Percentiles rank a stretch among this genome's conserved stretches.
These are phyloP conservation scores for Erpornis zantholeuca DNA, from an alignment of 2,113 vertebrate species.

Conservation along the genomic window DNA sequence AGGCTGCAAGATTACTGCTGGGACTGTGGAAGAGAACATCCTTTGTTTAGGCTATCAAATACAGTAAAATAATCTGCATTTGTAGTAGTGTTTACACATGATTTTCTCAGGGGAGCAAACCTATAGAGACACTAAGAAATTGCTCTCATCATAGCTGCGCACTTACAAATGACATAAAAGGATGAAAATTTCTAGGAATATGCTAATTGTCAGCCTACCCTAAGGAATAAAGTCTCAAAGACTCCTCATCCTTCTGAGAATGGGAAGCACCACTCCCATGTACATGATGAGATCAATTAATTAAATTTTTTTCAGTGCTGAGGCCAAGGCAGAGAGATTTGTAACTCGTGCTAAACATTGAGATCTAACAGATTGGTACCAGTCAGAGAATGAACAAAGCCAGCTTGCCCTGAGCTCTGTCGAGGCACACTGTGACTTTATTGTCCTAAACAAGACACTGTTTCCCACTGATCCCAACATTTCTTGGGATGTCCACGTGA, in stretches of 20 bases:
- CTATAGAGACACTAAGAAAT: neutral
- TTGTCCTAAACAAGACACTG: neutral
- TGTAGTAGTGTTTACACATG: neutral
- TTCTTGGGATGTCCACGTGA: neutral
- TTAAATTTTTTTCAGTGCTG: neutral
- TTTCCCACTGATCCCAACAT: neutral
- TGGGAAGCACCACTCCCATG: neutral
- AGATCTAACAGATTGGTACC: neutral
- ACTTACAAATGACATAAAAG: neutral
- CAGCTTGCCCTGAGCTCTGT: neutral
- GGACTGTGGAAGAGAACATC: neutral
- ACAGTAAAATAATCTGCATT: neutral
- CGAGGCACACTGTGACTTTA: accelerated
- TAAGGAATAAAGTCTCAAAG: neutral
- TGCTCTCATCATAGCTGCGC: neutral
- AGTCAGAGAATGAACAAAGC: neutral
- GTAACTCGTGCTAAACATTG: neutral
- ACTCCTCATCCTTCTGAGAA: neutral
- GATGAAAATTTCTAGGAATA: neutral
- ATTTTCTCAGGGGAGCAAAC: neutral
- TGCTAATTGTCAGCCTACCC: neutral
- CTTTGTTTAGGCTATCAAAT: neutral
- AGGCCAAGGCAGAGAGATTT: neutral
- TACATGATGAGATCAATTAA: neutral
- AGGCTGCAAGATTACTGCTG: neutral